Evolutionary conservation across 2,888 invertebrate genomes (phyloP).

Genomic region (Leptopterna dolabrata): DNA sequence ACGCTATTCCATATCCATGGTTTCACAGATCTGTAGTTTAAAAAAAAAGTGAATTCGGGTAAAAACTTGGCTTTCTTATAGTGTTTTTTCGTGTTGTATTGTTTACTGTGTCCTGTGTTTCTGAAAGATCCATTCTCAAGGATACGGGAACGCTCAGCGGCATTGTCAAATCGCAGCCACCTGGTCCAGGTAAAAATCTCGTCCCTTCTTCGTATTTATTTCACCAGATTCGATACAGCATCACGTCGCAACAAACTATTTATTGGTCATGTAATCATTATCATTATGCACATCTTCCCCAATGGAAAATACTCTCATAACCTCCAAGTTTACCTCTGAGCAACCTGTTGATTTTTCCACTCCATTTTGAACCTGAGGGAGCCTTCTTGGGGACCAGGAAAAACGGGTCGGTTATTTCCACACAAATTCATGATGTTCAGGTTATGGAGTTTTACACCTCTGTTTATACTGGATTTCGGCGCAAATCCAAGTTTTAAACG

Average conservation of each 20-base stretch:
- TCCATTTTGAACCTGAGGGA: background rate
- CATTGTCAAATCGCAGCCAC: background rate
- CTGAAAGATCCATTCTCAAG: background rate
- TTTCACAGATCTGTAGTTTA: no score
- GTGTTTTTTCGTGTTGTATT: background rate
- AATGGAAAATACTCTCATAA: background rate
- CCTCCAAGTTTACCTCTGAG: background rate
- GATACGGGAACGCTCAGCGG: background rate
- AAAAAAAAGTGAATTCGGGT: no score
- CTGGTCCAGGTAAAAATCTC: background rate
- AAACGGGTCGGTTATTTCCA: no score
- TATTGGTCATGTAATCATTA: no score
- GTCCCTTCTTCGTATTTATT: no score
- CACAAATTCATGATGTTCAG: no score
- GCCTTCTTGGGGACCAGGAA: background rate
- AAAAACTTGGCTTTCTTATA: no score
- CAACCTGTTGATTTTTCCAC: conserved; percentile 7
- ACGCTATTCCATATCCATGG: background rate
- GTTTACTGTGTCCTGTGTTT: background rate
- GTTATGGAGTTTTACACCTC: no score
- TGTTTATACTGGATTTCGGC: no score
- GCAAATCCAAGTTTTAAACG: no score
- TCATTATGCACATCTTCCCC: background rate
- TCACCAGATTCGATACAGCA: no score
- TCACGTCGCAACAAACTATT: no score